phyloP scores from a whole-genome alignment of 2,888 invertebrate species.

The Drosophila neotestacea region DNA sequence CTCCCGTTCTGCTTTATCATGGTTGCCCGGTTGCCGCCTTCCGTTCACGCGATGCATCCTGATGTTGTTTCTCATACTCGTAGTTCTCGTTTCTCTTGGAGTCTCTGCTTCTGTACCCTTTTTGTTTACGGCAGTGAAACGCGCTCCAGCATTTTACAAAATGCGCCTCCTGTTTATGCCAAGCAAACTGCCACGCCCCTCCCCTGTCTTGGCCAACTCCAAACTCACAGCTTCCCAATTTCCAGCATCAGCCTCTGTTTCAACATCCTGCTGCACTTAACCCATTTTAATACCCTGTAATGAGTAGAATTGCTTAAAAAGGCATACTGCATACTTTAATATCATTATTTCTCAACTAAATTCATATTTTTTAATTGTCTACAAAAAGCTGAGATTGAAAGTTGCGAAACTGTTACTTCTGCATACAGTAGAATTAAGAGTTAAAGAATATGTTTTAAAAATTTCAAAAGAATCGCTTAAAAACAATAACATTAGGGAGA shows the following conservation, averaged over 20 bases:
- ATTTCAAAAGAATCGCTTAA: background rate
- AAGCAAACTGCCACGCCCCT: background rate
- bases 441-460: too few relatives aligned
- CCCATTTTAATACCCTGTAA: conserved; percentile 62
- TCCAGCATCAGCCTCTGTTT: conserved; percentile 18
- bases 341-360: background rate
- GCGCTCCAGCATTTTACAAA: conserved; percentile 58
- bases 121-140: conserved; percentile 75
- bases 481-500: background rate
- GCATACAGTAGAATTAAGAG: too few relatives aligned
- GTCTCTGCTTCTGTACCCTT: conserved; percentile 30
- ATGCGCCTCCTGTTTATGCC: conserved; percentile 23
- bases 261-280: conserved; percentile 72
- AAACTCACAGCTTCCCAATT: conserved; percentile 5
- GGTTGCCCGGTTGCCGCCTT: conserved; percentile 39
- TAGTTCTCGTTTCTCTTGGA: conserved; percentile 10
- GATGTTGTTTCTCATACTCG: conserved; percentile 47
- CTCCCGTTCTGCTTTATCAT: conserved; percentile 34
- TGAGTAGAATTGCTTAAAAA: background rate
- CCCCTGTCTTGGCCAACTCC: background rate
- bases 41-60: conserved; percentile 65
- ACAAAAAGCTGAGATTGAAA: background rate
- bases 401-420: background rate
- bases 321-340: background rate
- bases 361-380: background rate